Base-by-base conservation (phyloP, 2,888 invertebrate species). In the Cataglyphis albicans region DNA sequence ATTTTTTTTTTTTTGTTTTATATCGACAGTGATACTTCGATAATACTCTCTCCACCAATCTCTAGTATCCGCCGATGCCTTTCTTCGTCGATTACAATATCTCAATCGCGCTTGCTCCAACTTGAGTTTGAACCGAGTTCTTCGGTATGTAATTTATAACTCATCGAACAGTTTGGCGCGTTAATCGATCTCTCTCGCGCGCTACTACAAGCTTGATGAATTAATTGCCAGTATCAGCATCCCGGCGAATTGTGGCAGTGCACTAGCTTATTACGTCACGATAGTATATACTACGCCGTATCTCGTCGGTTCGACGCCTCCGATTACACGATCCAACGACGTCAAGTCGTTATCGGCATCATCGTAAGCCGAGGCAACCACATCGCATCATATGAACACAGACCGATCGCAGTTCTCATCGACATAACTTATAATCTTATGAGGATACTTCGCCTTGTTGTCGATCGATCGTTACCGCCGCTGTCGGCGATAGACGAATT, bases 171-270 rank as follows among this genome's bases (percentile, higher is more conserved):
- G 44, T 80, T 80, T 29, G 59, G 44, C 78, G 78, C 57, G 44
- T 25, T 52, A 72, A 61, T 80, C 72, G 67, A 65, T 80, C 72
- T 80, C 74, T 48, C 81, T 61, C 59, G 38, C 61, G n/a, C 65
- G 38, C 52, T 52, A n/a, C 52, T 41, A 64, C 83, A 64, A 52
- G 81, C 61, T 61, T 84, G 89, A 88, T 83, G 85, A 88, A 88
- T 87, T 88, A 88, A 88, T 88, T 88, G 87, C 82, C 76, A 81
- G 87, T 88, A 85, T 88, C 83, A 65, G 81, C 59, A 67, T 25
- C 25, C 57, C 21, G 82, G 67, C 70, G 82, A 88, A 86, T 64
- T 81, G 75, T 57, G 59, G 78, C 70, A 81, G 72, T 76, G 72
- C 65, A 72, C 78, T 76, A 44, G 82, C 63, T 74, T 75, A 84